phyloP scores from a whole-genome alignment of 2,797 vertebrate genomes.

The Alfaro cultratus region DNA sequence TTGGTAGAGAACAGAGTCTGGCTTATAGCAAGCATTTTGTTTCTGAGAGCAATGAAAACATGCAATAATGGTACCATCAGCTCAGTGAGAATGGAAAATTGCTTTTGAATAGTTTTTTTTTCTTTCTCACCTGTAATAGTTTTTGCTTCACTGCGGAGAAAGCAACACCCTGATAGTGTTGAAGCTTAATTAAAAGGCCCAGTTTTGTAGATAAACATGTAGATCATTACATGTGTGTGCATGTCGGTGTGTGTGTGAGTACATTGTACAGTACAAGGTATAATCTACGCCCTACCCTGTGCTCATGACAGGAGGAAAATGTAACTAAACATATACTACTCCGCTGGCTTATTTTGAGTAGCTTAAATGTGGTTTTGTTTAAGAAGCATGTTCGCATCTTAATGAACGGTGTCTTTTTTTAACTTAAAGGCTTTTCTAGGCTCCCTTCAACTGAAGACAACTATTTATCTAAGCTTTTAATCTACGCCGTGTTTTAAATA shows the following conservation, averaged over 20 bases:
- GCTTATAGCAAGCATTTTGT: constrained; percentile 47
- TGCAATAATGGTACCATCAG: constrained; percentile 35
- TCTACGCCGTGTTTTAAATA: constrained; percentile 19
- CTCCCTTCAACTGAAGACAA: constrained; percentile 6
- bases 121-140: constrained; percentile 72
- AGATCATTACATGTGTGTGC: constrained; percentile 17
- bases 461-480: constrained; percentile 17
- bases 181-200: constrained; percentile 45
- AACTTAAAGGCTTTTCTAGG: constrained; percentile 1
- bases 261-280: constrained; percentile 29
- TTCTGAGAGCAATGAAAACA: constrained; percentile 56
- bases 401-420: constrained; percentile 36
- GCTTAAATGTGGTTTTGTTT: constrained; percentile 34
- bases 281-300: constrained; percentile 46
- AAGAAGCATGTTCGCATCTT: constrained; percentile 13
- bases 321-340: constrained; percentile 42
- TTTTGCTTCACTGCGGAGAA: constrained; percentile 57
- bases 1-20: constrained; percentile 23
- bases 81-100: constrained; percentile 61
- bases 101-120: constrained; percentile 32
- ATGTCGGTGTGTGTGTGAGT: background rate
- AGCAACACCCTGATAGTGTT: constrained; percentile 35
- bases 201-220: constrained; percentile 11
- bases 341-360: constrained; percentile 18
- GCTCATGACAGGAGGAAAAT: constrained; percentile 48